Conservation (phyloP, 2,888 invertebrate genomes). For the Ochropleura plecta region DNA sequence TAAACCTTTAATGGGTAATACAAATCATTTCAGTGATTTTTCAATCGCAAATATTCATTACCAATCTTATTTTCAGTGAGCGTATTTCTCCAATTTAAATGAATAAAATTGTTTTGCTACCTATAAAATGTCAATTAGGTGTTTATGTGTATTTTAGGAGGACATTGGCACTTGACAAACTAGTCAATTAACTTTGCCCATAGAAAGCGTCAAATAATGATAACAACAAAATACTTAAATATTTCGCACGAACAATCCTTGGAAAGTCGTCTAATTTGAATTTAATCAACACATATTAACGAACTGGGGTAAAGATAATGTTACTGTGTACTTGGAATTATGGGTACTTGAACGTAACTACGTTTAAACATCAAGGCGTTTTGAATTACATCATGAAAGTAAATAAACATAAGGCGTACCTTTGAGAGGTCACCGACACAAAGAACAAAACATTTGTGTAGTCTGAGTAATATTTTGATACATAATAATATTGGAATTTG, state of each 20-base stretch:
- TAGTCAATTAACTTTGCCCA: constrained; percentile 17
- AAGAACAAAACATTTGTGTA: constrained; percentile 57
- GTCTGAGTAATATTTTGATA: constrained; percentile 70
- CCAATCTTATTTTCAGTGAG: background rate
- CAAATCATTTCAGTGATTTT: background rate
- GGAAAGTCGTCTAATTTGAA: constrained; percentile 47
- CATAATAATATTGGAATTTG: constrained; percentile 75
- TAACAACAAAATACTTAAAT: constrained; percentile 31
- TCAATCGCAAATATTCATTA: background rate
- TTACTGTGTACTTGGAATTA: constrained; percentile 7
- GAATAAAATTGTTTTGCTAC: background rate
- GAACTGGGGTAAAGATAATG: constrained; percentile 24
- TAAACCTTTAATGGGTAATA: background rate
- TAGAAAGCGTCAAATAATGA: constrained; percentile 34
- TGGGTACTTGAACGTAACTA: constrained; percentile 4
- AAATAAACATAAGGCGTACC: constrained; percentile 54
- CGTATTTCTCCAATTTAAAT: background rate
- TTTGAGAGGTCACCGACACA: constrained; percentile 64
- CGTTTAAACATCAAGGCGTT: constrained; percentile 20
- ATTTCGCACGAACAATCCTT: constrained; percentile 27
- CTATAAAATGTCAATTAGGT: background rate
- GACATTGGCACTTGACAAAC: constrained; percentile 23
- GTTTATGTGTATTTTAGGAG: background rate
- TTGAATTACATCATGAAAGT: constrained; percentile 52
- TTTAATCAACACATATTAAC: constrained; percentile 33